These are phyloP conservation scores for Aphidius gifuensis DNA, from an alignment of 1,140 invertebrate genomes.

Conservation along the genomic window DNA sequence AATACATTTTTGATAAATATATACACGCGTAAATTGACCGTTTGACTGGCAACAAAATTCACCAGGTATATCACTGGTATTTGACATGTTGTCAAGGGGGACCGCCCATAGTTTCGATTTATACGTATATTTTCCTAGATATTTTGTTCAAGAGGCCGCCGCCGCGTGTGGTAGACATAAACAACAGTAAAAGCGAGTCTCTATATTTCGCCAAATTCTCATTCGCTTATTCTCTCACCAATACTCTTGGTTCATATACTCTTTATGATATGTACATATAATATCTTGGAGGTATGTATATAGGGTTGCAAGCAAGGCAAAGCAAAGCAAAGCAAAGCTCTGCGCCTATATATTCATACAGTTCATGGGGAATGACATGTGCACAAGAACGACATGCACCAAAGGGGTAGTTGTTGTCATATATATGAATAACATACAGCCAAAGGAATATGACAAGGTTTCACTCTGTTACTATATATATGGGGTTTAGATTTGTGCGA, in stretches of 20 bases:
- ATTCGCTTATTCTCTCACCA: background rate
- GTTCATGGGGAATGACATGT: conserved; percentile 36
- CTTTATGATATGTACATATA: too few species aligned
- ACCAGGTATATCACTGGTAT: too few species aligned
- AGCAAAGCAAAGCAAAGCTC: conserved; percentile 19
- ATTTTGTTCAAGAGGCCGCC: conserved; percentile 3
- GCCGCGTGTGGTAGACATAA: conserved; percentile 30
- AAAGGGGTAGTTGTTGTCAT: background rate
- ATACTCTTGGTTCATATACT: conserved; percentile 14
- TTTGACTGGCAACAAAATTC: too few species aligned
- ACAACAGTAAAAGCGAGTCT: conserved; percentile 16
- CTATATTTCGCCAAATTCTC: background rate
- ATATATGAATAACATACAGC: conserved; percentile 10
- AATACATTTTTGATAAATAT: too few species aligned
- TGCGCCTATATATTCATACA: conserved; percentile 29
- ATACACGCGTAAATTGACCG: too few species aligned
- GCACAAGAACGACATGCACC: conserved; percentile 23
- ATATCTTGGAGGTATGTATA: too few species aligned
- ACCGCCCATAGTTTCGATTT: conserved; percentile 14
- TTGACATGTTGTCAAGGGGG: background rate
- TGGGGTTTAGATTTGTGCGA: conserved; percentile 15
- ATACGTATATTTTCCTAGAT: background rate
- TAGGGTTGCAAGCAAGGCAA: too few species aligned
- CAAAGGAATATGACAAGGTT: background rate
- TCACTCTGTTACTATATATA: background rate